A percentile compares a stretch with the other conserved stretches of the same genome.
phyloP scores from a whole-genome alignment of 2,113 vertebrate species.

The Tetrax tetrax region DNA sequence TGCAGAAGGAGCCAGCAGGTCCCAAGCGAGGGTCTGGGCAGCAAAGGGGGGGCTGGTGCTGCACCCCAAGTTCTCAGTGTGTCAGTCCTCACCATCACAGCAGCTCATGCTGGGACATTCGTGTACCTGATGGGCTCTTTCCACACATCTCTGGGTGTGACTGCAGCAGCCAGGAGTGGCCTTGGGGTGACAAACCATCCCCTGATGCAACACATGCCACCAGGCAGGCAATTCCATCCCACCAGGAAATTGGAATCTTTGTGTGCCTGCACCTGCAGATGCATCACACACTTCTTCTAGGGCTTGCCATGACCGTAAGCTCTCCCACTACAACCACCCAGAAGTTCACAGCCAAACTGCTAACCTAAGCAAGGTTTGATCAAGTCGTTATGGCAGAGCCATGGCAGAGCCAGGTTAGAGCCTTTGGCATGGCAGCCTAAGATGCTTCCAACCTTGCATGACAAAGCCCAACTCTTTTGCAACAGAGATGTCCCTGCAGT shows the following conservation, averaged over 20 bases:
- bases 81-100: accelerated
- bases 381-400: not conserved
- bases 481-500: not conserved
- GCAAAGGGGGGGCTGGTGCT: not conserved
- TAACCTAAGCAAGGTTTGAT: not conserved
- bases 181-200: not conserved
- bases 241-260: not conserved
- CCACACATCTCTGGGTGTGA: not conserved
- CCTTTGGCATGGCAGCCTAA: not conserved
- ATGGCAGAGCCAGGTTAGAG: not conserved
- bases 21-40: not conserved
- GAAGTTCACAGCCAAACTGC: not conserved
- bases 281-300: not conserved
- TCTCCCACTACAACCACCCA: not conserved
- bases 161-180: not conserved
- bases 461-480: not conserved
- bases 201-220: not conserved
- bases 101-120: accelerated
- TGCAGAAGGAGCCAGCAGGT: not conserved
- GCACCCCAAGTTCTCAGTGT: not conserved
- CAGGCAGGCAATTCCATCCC: not conserved
- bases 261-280: not conserved
- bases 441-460: not conserved
- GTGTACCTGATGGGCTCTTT: accelerated
- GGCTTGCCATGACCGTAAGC: not conserved